Conservation (phyloP, 2,888 invertebrate species). For the Lepidocyrtoides sp. region DNA sequence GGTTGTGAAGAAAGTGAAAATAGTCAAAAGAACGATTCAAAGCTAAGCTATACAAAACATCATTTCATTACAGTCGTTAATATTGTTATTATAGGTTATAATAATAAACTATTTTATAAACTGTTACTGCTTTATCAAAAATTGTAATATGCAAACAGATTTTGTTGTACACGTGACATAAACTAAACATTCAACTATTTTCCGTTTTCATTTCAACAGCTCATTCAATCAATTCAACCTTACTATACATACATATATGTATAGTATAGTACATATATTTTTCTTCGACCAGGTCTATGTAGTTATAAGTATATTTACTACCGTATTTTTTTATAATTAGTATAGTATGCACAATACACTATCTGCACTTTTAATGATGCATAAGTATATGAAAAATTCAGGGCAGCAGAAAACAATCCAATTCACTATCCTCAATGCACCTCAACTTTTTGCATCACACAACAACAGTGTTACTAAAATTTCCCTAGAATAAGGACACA, state of each 20-base stretch:
- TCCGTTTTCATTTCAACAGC: conserved; percentile 25
- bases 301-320: neutral
- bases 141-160: conserved; percentile 50
- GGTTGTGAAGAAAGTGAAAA: conserved; percentile 3
- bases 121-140: conserved; percentile 16
- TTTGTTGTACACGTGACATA: conserved; percentile 50
- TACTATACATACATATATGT: neutral
- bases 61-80: neutral
- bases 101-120: neutral
- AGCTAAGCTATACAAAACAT: neutral
- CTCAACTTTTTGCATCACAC: neutral
- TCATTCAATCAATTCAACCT: conserved; percentile 45
- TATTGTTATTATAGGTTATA: conserved; percentile 15
- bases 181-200: neutral
- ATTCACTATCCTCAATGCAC: neutral
- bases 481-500: neutral
- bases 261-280: too few species aligned
- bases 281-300: conserved; percentile 25
- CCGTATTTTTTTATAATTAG: neutral
- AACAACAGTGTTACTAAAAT: conserved; percentile 3
- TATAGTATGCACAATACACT: neutral
- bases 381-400: neutral
- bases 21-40: neutral
- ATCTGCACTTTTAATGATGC: neutral
- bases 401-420: conserved; percentile 44